Percentiles rank a stretch among this genome's conserved stretches.
Conservation (phyloP, 2,797 vertebrate genomes). For the Falco cherrug region DNA sequence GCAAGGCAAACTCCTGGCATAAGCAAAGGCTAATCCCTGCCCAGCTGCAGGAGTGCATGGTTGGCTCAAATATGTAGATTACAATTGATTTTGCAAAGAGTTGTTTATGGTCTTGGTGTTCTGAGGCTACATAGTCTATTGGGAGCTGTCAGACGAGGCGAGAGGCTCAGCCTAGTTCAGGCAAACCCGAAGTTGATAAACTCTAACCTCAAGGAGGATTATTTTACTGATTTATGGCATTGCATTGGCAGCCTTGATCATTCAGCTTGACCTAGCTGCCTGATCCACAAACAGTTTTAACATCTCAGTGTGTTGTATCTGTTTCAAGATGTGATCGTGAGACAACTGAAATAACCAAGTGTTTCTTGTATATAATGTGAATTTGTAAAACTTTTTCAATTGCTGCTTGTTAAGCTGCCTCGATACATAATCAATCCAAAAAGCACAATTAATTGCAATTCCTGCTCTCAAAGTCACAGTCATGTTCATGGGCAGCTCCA, state of each 20-base stretch:
- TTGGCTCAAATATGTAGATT: background rate
- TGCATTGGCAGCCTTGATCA: background rate
- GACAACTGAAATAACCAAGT: background rate
- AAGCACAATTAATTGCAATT: background rate
- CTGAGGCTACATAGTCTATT: background rate
- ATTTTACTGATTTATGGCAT: background rate
- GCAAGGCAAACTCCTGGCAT: background rate
- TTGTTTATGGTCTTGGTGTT: background rate
- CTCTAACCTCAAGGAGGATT: background rate
- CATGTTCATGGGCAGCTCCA: background rate
- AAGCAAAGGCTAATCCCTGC: background rate
- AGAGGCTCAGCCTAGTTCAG: background rate
- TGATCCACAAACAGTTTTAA: background rate
- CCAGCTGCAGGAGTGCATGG: background rate
- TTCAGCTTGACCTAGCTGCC: background rate
- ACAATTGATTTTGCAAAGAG: background rate
- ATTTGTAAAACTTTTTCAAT: background rate
- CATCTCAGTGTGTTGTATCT: background rate
- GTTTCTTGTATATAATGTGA: background rate
- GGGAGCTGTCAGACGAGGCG: background rate
- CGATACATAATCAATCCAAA: background rate
- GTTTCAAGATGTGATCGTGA: background rate
- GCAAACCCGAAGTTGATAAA: background rate
- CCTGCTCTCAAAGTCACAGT: background rate
- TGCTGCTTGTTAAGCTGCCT: background rate